Base-by-base conservation (phyloP, 2,113 vertebrate genomes). In the Chionomys nivalis region DNA sequence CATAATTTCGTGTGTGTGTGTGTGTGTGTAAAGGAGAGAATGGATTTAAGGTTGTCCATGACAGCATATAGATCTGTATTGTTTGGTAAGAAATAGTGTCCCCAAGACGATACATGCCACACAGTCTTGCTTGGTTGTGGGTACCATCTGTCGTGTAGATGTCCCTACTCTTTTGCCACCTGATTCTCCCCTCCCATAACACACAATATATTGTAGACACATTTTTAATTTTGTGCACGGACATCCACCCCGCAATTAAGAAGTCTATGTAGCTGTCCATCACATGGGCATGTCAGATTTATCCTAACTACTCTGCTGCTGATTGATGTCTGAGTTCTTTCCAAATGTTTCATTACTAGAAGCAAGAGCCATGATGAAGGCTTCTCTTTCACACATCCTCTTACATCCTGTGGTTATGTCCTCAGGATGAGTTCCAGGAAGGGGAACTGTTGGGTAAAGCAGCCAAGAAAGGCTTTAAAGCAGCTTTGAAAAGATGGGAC, bases 371-470 rank as follows among this genome's bases (percentile, higher is more conserved):
- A 21, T 90, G 87, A 94, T 44, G 86, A 94, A 92, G 39, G 19
- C 61, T 75, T 87, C 36, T 86, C 81, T 66, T 16, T 87, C 72
- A 75, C 16, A 55, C 66, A 82, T 92, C 88, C 39, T 90, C 94
- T 94, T 77, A 81, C 81, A 31, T 90, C 42, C 2, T 87, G 94
- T 82, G 72, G 17, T 79, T 94, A 86, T 96, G 94, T 96, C 77
- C 89, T 96, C 89, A 92, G 88, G 94, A 82, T 73, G 44, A 36
- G 66, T 96, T 96, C 91, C 89, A 97, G 90, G 95, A 94, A 78
- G n/a, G 82, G 68, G 87, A 81, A 93, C 94, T 87, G 65, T 91
- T 92, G 93, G 49, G 81, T 66, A 44, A 95, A 90, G 82, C 33
- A 85, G 88, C 92, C 89, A 44, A 65, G 66, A 82, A 92, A 73